Conservation (phyloP, 2,888 invertebrate species). For the Eupithecia subumbrata region DNA sequence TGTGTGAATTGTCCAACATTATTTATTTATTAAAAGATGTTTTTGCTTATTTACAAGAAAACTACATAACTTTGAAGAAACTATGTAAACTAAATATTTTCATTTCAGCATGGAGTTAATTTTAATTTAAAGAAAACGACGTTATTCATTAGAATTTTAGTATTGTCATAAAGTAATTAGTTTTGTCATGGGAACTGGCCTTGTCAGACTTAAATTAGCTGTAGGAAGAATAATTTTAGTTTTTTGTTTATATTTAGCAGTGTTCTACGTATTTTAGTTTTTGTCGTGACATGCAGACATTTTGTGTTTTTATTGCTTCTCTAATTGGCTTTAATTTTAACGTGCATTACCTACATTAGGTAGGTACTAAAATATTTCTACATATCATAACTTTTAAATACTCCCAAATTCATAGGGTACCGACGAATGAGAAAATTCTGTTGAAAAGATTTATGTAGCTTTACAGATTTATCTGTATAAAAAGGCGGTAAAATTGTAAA, state of each 20-base stretch:
- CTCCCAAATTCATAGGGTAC: not conserved
- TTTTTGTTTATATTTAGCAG: not conserved
- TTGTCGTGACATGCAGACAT: not conserved
- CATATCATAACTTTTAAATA: not conserved
- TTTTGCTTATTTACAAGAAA: too few relatives aligned
- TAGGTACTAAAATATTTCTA: not conserved
- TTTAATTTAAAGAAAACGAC: not conserved
- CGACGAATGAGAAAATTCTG: not conserved
- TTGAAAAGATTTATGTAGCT: not conserved
- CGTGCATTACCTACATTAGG: not conserved
- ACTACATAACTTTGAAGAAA: too few relatives aligned
- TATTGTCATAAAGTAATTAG: not conserved
- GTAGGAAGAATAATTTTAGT: not conserved
- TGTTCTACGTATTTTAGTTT: not conserved
- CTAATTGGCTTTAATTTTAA: not conserved
- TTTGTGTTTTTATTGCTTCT: not conserved
- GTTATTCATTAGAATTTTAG: not conserved
- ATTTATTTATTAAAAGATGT: too few relatives aligned
- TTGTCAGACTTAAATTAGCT: not conserved
- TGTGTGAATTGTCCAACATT: too few relatives aligned
- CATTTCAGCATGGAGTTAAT: not conserved
- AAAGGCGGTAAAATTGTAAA: not conserved
- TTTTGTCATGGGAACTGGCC: not conserved
- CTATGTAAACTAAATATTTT: not conserved
- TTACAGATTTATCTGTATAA: not conserved